Conservation (phyloP, 2,797 vertebrate species). For the Xenopus petersii region DNA sequence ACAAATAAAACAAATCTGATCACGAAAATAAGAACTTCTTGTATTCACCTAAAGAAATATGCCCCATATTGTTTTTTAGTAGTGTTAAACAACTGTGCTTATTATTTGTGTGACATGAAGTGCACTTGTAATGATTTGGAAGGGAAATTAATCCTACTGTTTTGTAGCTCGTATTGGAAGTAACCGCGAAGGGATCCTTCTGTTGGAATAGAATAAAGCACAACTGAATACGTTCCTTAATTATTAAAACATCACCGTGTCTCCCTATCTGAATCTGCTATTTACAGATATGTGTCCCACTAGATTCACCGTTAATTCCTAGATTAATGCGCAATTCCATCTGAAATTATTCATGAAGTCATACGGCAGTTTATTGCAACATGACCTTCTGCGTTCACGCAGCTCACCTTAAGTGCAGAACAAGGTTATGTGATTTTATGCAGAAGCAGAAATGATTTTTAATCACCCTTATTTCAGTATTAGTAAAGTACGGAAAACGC, state of each 20-base stretch:
- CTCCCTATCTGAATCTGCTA: conserved; percentile 41
- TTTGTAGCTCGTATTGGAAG: conserved; percentile 38
- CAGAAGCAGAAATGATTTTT: conserved; percentile 40
- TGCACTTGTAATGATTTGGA: conserved; percentile 40
- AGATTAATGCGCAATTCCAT: conserved; percentile 48
- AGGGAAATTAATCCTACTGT: conserved; percentile 37
- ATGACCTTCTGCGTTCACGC: conserved; percentile 40
- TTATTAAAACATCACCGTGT: conserved; percentile 45
- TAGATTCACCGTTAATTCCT: conserved; percentile 44
- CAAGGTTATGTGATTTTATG: conserved; percentile 34
- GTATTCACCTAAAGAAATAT: too few species aligned
- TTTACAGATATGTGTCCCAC: conserved; percentile 47
- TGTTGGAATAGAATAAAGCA: conserved; percentile 38
- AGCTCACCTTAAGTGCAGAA: conserved; percentile 37
- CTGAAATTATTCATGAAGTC: conserved; percentile 47
- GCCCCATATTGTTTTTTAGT: conserved; percentile 1
- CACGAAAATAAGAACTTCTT: too few species aligned
- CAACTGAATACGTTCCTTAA: conserved; percentile 40
- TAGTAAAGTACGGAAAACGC: conserved; percentile 42
- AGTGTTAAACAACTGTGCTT: conserved; percentile 31
- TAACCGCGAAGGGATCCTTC: conserved; percentile 39
- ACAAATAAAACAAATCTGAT: too few species aligned
- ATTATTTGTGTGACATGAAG: conserved; percentile 37
- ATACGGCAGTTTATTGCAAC: conserved; percentile 41
- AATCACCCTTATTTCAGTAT: conserved; percentile 45